phyloP scores from a whole-genome alignment of 2,797 vertebrate species.

The Lithobates sylvaticus region DNA sequence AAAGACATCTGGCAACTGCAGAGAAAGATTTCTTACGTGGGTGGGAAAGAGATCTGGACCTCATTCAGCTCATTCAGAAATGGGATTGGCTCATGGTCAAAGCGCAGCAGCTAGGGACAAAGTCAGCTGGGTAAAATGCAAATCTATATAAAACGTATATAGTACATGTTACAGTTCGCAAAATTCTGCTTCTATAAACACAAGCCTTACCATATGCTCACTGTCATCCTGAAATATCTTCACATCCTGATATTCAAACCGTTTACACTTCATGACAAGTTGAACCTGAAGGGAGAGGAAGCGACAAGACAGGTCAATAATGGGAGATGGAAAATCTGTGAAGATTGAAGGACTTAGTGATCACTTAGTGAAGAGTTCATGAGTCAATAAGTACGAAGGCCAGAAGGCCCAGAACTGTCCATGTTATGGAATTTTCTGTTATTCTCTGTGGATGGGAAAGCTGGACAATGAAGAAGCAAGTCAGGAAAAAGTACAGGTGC shows the following conservation, averaged over 20 bases:
- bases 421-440: no score
- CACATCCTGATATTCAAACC: conserved; percentile 80
- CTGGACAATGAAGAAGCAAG: no score
- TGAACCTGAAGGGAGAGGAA: conserved; percentile 72
- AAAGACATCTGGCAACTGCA: neutral
- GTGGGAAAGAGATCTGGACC: conserved; percentile 82
- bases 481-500: no score
- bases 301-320: no score
- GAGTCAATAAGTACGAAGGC: no score
- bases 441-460: no score
- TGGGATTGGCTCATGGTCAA: conserved; percentile 79
- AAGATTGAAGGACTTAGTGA: no score
- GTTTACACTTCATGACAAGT: conserved; percentile 82
- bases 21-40: conserved; percentile 73
- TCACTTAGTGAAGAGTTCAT: no score
- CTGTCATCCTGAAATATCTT: conserved; percentile 80
- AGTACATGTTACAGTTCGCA: neutral
- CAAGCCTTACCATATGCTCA: conserved; percentile 72
- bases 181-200: no score
- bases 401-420: no score
- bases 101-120: conserved; percentile 77
- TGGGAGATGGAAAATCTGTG: no score
- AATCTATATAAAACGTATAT: neutral
- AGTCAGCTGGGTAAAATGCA: neutral
- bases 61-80: conserved; percentile 79